Conservation (phyloP, 2,113 vertebrate genomes). For the Glaucomys volans region DNA sequence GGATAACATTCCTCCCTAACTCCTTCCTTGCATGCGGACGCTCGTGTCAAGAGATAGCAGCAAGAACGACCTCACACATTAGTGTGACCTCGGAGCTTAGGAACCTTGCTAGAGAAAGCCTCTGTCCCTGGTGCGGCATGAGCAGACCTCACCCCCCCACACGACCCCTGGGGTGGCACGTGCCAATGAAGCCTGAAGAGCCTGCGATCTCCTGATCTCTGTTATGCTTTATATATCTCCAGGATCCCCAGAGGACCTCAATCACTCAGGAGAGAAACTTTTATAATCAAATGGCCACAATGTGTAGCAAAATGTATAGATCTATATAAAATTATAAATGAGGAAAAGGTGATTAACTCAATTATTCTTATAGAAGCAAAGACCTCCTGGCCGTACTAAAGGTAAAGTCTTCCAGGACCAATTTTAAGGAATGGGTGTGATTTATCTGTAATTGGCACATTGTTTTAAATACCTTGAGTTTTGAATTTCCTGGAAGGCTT, state of each 20-base stretch:
- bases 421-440: slow-evolving; percentile 10
- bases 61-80: neutral
- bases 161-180: neutral
- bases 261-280: neutral
- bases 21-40: neutral
- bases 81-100: neutral
- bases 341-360: neutral
- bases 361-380: neutral
- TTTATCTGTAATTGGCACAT: neutral
- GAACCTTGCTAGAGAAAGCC: neutral
- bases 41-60: neutral
- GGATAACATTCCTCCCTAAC: neutral
- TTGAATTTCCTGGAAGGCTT: neutral
- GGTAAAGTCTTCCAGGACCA: neutral
- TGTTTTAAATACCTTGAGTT: slow-evolving; percentile 46
- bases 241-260: neutral
- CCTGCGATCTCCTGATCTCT: neutral
- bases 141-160: neutral
- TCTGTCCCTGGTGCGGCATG: neutral
- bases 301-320: neutral
- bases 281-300: neutral
- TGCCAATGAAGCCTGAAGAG: neutral
- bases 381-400: neutral
- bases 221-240: neutral
- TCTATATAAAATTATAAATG: neutral